Percentiles rank a stretch among this genome's conserved stretches.
These are phyloP conservation scores for Otus sunia DNA, from an alignment of 2,113 vertebrate species.

Conservation along the genomic window DNA sequence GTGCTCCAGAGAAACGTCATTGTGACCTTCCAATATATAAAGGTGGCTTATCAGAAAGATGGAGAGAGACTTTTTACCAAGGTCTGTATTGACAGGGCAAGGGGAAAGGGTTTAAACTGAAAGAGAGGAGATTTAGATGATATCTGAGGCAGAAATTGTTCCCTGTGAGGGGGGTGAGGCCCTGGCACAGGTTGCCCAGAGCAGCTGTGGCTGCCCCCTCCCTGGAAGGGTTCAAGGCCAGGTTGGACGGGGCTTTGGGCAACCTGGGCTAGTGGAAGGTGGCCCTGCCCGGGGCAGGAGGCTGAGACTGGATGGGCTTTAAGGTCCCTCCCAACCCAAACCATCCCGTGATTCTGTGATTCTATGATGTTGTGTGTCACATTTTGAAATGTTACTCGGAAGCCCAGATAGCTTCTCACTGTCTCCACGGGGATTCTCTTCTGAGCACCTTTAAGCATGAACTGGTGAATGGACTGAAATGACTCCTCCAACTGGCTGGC, in stretches of 20 bases:
- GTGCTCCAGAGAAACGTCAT: background rate
- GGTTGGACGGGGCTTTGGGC: background rate
- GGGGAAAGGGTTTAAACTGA: fast-evolving
- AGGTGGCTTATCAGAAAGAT: background rate
- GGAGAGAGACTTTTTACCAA: background rate
- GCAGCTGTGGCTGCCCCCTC: background rate
- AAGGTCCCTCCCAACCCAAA: background rate
- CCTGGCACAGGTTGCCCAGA: background rate
- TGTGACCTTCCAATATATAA: background rate
- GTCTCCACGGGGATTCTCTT: background rate
- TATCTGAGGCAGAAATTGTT: fast-evolving
- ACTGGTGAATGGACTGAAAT: background rate
- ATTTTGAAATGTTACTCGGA: background rate
- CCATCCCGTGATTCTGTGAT: background rate
- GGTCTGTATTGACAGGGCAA: background rate
- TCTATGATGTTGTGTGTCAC: background rate
- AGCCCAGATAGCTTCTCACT: background rate
- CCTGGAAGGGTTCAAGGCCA: background rate
- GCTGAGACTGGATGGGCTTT: fast-evolving
- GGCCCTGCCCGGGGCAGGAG: background rate
- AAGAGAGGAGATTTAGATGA: background rate
- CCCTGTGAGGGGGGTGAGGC: fast-evolving
- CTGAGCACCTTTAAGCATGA: background rate
- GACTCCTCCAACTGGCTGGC: background rate
- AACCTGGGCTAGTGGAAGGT: too few species aligned